Conservation (phyloP, 2,888 invertebrate genomes). For the Drosophila koepferae region DNA sequence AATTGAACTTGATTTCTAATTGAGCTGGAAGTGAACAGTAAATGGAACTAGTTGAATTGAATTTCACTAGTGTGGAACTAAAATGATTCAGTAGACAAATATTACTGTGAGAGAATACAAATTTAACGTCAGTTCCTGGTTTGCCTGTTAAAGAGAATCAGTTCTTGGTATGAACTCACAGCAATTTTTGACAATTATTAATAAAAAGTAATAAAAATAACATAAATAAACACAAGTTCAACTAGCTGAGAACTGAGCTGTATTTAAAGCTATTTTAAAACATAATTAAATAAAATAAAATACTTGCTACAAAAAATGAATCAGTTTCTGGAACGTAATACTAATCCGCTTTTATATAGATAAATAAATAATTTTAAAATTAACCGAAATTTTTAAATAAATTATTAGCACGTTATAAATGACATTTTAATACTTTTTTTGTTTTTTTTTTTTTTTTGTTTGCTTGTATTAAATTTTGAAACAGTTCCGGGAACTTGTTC, state of each 20-base stretch:
- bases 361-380: background rate
- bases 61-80: background rate
- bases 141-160: too few relatives aligned
- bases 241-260: background rate
- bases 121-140: too few relatives aligned
- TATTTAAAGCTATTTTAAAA: background rate
- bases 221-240: background rate
- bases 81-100: too few relatives aligned
- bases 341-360: background rate
- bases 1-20: slow-evolving; percentile 9
- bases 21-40: background rate
- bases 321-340: background rate
- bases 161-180: too few relatives aligned
- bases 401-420: background rate
- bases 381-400: background rate
- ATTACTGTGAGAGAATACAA: too few relatives aligned
- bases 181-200: too few relatives aligned
- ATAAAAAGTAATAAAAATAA: too few relatives aligned
- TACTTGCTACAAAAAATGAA: background rate
- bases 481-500: background rate
- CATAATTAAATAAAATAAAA: background rate
- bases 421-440: too few relatives aligned
- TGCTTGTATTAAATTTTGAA: background rate
- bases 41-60: background rate
- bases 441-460: too few relatives aligned